phyloP scores from a whole-genome alignment of 2,888 invertebrate species.

The Eurytoma adleriae region DNA sequence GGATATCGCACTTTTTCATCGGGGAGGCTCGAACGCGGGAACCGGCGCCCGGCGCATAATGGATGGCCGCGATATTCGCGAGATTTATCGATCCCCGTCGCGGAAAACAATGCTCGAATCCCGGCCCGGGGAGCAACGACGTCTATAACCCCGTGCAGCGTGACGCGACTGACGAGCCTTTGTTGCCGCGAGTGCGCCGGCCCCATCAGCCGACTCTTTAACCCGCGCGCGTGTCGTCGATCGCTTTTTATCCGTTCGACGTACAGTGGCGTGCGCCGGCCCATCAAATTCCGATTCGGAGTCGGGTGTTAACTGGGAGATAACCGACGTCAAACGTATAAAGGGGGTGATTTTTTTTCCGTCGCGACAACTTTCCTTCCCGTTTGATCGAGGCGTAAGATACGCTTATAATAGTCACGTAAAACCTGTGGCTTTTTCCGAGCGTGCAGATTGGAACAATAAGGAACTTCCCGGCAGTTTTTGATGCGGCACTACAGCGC shows the following conservation, averaged over 20 bases:
- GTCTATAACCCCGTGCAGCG: background rate
- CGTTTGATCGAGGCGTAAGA: too few species aligned
- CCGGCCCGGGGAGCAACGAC: background rate
- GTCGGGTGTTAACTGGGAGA: too few species aligned
- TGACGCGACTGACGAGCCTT: background rate
- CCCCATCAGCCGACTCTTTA: background rate
- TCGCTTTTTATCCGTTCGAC: conserved; percentile 4
- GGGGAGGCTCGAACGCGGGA: background rate
- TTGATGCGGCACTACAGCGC: too few species aligned
- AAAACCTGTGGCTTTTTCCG: too few species aligned
- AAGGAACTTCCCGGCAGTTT: too few species aligned
- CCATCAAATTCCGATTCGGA: too few species aligned
- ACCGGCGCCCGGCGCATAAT: background rate
- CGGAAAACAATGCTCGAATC: conserved; percentile 25
- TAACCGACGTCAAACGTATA: too few species aligned
- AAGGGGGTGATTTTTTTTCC: too few species aligned
- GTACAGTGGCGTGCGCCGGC: too few species aligned
- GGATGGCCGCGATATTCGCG: conserved; percentile 23
- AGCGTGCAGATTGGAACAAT: too few species aligned
- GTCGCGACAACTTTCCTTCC: too few species aligned
- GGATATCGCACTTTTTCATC: background rate
- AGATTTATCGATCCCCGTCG: conserved; percentile 37
- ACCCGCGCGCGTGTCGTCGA: background rate
- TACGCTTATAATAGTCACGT: too few species aligned
- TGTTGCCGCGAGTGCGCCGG: background rate